Evolutionary conservation across 2,113 vertebrate species (phyloP).

Genomic region (Illadopsis cleaveri): DNA sequence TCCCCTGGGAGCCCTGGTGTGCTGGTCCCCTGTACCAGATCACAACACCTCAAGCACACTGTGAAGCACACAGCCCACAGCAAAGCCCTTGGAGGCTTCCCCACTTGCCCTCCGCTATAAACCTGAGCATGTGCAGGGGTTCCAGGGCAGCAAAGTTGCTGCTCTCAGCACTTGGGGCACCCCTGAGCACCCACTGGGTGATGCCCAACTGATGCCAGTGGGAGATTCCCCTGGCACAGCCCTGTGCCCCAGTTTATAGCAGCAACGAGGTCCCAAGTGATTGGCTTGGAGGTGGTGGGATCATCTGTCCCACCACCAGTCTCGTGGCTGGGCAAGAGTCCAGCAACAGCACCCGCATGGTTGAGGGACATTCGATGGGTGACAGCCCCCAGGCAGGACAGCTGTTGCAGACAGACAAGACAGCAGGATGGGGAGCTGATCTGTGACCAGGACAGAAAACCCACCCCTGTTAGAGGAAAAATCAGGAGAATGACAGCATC

Average conservation of each 20-base stretch:
- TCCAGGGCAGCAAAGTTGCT: not conserved
- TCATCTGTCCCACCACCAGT: not conserved
- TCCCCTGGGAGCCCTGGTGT: not conserved
- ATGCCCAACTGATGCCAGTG: not conserved
- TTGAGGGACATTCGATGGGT: rapidly evolving
- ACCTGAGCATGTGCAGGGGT: not conserved
- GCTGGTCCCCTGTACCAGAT: not conserved
- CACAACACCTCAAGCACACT: not conserved
- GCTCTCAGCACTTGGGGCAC: not conserved
- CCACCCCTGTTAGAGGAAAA: not conserved
- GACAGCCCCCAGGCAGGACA: not conserved
- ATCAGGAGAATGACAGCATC: not conserved
- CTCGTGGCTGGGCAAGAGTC: not conserved
- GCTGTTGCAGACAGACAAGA: not conserved
- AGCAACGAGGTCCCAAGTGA: not conserved
- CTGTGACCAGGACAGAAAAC: not conserved
- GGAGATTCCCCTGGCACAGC: not conserved
- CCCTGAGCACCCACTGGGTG: not conserved
- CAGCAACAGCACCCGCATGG: not conserved
- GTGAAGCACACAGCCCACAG: not conserved
- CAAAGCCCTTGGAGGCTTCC: not conserved
- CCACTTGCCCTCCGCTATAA: not conserved
- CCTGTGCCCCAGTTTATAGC: not conserved
- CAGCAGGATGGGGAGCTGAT: not conserved
- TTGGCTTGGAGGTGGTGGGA: not conserved